These are phyloP conservation scores for Otocyon megalotis DNA, from an alignment of 2,113 vertebrate genomes.

Conservation along the genomic window DNA sequence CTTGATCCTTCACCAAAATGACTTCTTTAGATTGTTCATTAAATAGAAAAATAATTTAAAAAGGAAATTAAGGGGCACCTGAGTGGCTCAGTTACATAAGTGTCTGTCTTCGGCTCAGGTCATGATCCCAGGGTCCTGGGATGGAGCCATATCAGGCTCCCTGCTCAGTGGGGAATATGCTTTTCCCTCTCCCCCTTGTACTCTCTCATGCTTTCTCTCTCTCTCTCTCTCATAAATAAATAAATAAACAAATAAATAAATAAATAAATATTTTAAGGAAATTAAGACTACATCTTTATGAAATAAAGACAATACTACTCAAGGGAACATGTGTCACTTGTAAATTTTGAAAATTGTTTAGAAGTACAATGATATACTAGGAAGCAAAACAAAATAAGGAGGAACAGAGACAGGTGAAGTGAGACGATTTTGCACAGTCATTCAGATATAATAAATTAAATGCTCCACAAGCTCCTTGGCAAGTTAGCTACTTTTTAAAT, in stretches of 20 bases:
- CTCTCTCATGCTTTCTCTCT: no score
- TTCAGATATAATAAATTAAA: constrained; percentile 3
- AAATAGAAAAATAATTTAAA: not conserved
- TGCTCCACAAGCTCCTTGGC: not conserved
- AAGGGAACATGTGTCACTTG: not conserved
- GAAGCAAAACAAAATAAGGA: constrained; percentile 3
- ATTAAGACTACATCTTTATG: not conserved
- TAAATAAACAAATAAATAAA: no score
- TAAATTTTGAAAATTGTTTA: not conserved
- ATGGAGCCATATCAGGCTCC: no score
- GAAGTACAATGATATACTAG: not conserved
- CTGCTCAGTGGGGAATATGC: no score
- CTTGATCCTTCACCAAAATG: not conserved
- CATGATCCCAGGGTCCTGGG: no score
- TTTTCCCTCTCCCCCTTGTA: no score
- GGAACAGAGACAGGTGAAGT: not conserved
- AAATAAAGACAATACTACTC: constrained; percentile 18
- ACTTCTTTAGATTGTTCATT: not conserved
- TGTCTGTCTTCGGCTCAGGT: no score
- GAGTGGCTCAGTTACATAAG: no score
- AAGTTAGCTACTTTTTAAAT: constrained; percentile 21
- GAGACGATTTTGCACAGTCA: not conserved
- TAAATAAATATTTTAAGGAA: not conserved
- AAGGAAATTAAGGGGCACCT: not conserved
- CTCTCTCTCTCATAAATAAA: no score